These are phyloP conservation scores for Periophthalmus modestus DNA, from an alignment of 2,113 vertebrate species.

Conservation along the genomic window DNA sequence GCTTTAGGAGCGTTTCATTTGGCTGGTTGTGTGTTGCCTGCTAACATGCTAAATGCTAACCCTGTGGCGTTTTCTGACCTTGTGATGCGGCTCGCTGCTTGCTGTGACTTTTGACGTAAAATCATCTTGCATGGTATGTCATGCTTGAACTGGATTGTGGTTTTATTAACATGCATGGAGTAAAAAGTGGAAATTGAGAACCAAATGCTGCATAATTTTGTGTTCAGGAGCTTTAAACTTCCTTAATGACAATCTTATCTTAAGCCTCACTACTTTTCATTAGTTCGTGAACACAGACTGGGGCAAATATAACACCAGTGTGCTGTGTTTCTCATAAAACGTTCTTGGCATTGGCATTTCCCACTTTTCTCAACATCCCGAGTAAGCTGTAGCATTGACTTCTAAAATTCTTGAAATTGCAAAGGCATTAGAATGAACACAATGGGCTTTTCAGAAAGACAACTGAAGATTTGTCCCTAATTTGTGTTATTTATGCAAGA, in stretches of 20 bases:
- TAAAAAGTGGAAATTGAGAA: neutral
- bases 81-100: slow-evolving; percentile 23
- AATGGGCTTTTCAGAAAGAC: neutral
- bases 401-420: neutral
- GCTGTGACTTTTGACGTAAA: neutral
- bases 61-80: slow-evolving; percentile 47
- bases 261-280: no score
- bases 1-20: neutral
- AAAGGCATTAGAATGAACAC: neutral
- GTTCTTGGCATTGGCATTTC: neutral
- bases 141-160: neutral
- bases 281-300: no score
- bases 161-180: accelerated
- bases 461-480: neutral
- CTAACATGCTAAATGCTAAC: slow-evolving; percentile 32
- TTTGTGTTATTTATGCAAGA: neutral
- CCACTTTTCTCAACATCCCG: neutral
- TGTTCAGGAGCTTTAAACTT: neutral
- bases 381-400: neutral
- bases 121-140: neutral
- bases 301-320: no score
- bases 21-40: neutral
- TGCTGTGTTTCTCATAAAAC: neutral
- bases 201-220: neutral
- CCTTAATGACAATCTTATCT: no score